Percentiles rank a stretch among this genome's conserved stretches.
These are phyloP conservation scores for Nibea coibor DNA, from an alignment of 2,113 vertebrate genomes.

Conservation along the genomic window DNA sequence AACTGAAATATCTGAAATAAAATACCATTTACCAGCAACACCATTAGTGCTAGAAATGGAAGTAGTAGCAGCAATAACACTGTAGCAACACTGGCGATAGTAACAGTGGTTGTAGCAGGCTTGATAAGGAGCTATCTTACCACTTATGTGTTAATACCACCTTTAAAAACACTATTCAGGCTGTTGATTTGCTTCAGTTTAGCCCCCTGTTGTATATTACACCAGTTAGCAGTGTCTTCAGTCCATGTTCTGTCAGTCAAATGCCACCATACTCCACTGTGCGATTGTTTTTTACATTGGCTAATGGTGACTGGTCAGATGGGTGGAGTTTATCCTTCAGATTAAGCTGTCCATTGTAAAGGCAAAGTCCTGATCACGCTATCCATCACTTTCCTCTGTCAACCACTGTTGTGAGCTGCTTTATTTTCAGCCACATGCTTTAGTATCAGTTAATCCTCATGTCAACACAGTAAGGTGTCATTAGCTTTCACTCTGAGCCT, in stretches of 20 bases:
- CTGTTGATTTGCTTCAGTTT: not conserved
- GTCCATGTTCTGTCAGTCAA: not conserved
- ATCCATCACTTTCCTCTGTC: slow-evolving; percentile 56
- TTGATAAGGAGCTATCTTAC: not conserved
- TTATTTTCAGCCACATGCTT: slow-evolving; percentile 26
- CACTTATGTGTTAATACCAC: too few relatives aligned
- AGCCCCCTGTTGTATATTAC: not conserved
- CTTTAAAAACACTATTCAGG: too few relatives aligned
- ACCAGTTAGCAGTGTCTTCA: not conserved
- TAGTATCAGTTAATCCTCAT: slow-evolving; percentile 46
- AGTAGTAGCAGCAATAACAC: not conserved
- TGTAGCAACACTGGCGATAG: not conserved
- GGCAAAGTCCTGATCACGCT: slow-evolving; percentile 12
- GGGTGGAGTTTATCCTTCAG: slow-evolving; percentile 24
- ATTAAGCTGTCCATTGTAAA: slow-evolving; percentile 23
- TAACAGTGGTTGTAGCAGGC: not conserved
- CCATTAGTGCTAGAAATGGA: not conserved
- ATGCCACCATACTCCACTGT: not conserved
- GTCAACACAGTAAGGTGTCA: slow-evolving; percentile 61
- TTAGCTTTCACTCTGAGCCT: slow-evolving; percentile 29
- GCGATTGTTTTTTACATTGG: not conserved
- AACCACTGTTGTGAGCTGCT: slow-evolving; percentile 40
- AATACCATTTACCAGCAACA: not conserved
- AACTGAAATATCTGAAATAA: not conserved
- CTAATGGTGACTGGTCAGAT: not conserved